phyloP scores from a whole-genome alignment of 1,140 invertebrate species.

The Holcopasites calliopsidis region DNA sequence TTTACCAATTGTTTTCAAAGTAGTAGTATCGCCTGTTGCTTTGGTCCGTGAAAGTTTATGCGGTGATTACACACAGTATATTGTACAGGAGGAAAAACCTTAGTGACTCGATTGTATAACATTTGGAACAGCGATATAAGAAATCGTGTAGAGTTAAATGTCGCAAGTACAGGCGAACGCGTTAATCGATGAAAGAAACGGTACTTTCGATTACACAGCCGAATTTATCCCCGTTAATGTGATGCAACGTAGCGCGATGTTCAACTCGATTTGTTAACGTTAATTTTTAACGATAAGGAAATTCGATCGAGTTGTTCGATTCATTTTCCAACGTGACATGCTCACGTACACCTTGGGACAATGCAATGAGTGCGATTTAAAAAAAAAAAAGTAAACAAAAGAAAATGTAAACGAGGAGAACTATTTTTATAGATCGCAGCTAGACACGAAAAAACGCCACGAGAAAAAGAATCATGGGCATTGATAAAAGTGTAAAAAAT shows the following conservation, averaged over 20 bases:
- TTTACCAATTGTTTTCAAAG: slow-evolving; percentile 1
- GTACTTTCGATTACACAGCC: not conserved
- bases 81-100: not conserved
- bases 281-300: not conserved
- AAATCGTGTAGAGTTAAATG: slow-evolving; percentile 1
- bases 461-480: slow-evolving; percentile 4
- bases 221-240: not conserved
- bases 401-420: too few relatives aligned
- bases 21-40: slow-evolving; percentile 9
- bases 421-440: slow-evolving; percentile 55
- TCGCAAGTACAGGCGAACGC: not conserved
- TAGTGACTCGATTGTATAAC: slow-evolving; percentile 3
- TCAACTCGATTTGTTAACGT: slow-evolving; percentile 15
- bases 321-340: not conserved
- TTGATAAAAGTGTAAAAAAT: slow-evolving; percentile 17
- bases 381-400: not conserved
- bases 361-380: slow-evolving; percentile 16
- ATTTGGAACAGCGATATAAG: not conserved
- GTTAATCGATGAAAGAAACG: not conserved
- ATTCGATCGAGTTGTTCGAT: not conserved
- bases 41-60: not conserved
- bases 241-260: not conserved
- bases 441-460: not conserved
- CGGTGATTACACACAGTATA: not conserved
- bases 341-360: not conserved